These are phyloP conservation scores for Periplaneta americana DNA, from an alignment of 1,140 invertebrate species.

Conservation along the genomic window DNA sequence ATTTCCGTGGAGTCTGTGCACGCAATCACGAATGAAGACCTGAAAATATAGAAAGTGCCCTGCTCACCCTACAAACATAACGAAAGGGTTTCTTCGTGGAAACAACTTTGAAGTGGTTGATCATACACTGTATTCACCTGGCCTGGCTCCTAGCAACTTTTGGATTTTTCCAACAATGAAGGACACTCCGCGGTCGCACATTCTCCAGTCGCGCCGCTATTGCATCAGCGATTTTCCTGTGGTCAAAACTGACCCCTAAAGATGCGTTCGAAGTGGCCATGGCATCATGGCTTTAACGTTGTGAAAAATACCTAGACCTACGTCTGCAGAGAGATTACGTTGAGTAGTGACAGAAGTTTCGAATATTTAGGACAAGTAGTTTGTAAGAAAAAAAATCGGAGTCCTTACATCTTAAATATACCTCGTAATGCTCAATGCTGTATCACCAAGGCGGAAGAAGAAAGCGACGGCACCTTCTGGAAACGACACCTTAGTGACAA, in stretches of 20 bases:
- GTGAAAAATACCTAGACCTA: slow-evolving; percentile 19
- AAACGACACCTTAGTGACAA: no score
- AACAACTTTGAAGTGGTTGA: no score
- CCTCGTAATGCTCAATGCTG: slow-evolving; percentile 11
- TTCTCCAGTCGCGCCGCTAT: no score
- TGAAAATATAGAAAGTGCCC: not conserved
- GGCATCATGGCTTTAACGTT: slow-evolving; percentile 16
- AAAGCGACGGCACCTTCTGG: no score
- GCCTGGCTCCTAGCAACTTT: slow-evolving; percentile 17
- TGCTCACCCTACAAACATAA: not conserved
- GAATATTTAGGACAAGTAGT: no score
- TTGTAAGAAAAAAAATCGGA: slow-evolving; percentile 5
- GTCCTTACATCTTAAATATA: slow-evolving; percentile 16
- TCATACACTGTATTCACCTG: slow-evolving; percentile 21
- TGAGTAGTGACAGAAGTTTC: slow-evolving; percentile 4
- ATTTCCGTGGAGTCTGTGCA: not conserved
- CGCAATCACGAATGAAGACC: not conserved
- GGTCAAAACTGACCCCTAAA: no score
- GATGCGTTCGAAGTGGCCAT: slow-evolving; percentile 16
- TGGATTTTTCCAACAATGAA: slow-evolving; percentile 19
- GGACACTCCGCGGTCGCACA: slow-evolving; percentile 18
- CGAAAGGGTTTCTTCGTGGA: not conserved
- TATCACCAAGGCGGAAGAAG: no score
- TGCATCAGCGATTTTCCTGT: no score
- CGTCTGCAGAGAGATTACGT: slow-evolving; percentile 11